Base-by-base conservation (phyloP, 2,797 vertebrate genomes). In the Sebastolobus alascanus region DNA sequence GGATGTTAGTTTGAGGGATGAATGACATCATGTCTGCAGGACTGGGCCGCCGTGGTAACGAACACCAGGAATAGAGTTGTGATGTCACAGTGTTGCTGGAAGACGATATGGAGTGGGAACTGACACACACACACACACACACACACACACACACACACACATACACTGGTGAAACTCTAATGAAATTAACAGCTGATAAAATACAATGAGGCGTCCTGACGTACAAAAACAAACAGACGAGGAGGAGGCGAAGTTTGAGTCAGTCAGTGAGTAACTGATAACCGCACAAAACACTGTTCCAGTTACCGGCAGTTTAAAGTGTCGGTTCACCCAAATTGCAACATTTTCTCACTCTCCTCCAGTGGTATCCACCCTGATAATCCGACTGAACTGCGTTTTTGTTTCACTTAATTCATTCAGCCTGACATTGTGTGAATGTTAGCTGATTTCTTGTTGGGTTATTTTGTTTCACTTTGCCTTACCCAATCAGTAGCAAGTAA, bases 11-110 rank as follows among this genome's bases (percentile, higher is more conserved):
- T 86, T 75, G 89, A 85, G 90, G 77, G 82, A 85, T 90, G 91
- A 92, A 95, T 96, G 95, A 96, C 94, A 93, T 95, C 93, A 96
- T 94, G 92, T 91, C 93, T 94, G 90, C 87, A 89, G 89, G 89
- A 88, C 67, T 66, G 77, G 73, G 79, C 81, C 71, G 75, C 88
- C 73, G 86, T 89, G 90, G 90, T 92, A 94, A 95, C 86, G 25
- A 90, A 93, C 92, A 92, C 94, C 93, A 93, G 94, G 93, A 96
- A 96, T 95, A 95, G 91, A 89, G 91, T 89, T 89, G 89, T 96
- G 95, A 95, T 95, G 94, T 96, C 93, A 95, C 83, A 79, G 87
- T 89, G 85, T 91, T 95, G 93, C 92, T 95, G 94, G 93, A 95
- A 96, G 92, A 88, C 63, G 84, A 93, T 92, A 92, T 83, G 84